Percentiles rank a stretch among this genome's conserved stretches.
These are phyloP conservation scores for Aegithalos caudatus DNA, from an alignment of 2,113 vertebrate species.

Conservation along the genomic window DNA sequence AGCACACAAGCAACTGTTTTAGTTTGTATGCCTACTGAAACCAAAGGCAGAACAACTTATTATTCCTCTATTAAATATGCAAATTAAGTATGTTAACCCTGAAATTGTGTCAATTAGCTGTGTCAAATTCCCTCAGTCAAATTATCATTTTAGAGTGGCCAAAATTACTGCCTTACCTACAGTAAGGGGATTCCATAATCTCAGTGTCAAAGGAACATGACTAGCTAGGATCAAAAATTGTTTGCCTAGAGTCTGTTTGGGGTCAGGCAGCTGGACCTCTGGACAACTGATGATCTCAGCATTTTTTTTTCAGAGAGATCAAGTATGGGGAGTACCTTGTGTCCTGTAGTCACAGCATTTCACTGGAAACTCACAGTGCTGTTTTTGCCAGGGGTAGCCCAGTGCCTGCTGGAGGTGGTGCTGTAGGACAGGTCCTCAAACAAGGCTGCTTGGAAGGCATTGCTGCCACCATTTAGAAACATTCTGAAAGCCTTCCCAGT, in stretches of 20 bases:
- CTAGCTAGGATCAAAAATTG: background rate
- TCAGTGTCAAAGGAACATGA: background rate
- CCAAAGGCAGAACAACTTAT: background rate
- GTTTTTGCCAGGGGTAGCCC: background rate
- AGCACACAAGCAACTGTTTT: background rate
- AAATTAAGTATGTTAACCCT: background rate
- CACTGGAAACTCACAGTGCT: background rate
- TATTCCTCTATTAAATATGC: background rate
- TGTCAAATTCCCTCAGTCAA: background rate
- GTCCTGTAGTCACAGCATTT: background rate
- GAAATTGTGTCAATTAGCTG: background rate
- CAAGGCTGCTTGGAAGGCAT: background rate
- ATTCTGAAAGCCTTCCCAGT: background rate
- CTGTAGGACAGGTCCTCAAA: background rate
- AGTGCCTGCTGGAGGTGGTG: background rate
- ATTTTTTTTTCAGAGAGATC: background rate
- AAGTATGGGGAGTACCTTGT: background rate
- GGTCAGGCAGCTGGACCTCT: background rate
- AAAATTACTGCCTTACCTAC: background rate
- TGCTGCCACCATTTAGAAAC: background rate
- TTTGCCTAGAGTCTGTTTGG: background rate
- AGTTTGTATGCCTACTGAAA: background rate
- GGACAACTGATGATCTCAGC: background rate
- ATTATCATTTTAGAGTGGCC: background rate
- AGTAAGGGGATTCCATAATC: background rate